Conservation (phyloP, 1,140 invertebrate genomes). For the Leptopilina clavipes region DNA sequence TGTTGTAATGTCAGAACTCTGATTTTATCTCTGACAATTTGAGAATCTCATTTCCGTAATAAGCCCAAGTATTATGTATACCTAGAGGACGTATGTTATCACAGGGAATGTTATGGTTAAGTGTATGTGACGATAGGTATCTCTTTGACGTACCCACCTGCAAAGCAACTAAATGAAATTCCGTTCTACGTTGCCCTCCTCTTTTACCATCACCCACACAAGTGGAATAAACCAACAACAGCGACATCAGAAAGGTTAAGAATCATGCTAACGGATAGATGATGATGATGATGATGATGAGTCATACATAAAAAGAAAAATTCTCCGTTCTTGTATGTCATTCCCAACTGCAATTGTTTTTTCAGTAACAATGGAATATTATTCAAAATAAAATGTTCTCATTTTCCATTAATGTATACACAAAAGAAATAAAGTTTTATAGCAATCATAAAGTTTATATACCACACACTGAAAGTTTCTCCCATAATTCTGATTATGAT, state of each 20-base stretch:
- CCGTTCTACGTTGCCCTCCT: not conserved
- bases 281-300: not conserved
- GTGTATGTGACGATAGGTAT: constrained; percentile 32
- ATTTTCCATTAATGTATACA: no score
- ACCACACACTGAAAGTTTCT: no score
- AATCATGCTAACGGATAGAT: not conserved
- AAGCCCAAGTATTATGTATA: not conserved
- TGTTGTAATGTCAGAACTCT: not conserved
- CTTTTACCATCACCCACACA: not conserved
- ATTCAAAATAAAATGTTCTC: no score
- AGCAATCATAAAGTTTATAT: no score
- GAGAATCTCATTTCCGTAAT: constrained; percentile 2
- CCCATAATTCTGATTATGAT: no score
- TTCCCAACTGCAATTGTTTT: not conserved
- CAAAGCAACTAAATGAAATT: constrained; percentile 10
- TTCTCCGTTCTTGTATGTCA: not conserved
- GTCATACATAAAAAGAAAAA: not conserved
- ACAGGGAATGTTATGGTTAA: constrained; percentile 22
- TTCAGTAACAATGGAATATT: no score
- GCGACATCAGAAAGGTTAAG: not conserved
- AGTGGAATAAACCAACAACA: not conserved
- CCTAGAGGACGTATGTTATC: not conserved
- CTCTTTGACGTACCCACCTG: constrained; percentile 24
- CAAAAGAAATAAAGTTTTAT: no score
- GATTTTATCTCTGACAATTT: constrained; percentile 13